A percentile compares a stretch with the other conserved stretches of the same genome.
Evolutionary conservation across 2,797 vertebrate genomes (phyloP).

Genomic region (Smutsia temminckii): DNA sequence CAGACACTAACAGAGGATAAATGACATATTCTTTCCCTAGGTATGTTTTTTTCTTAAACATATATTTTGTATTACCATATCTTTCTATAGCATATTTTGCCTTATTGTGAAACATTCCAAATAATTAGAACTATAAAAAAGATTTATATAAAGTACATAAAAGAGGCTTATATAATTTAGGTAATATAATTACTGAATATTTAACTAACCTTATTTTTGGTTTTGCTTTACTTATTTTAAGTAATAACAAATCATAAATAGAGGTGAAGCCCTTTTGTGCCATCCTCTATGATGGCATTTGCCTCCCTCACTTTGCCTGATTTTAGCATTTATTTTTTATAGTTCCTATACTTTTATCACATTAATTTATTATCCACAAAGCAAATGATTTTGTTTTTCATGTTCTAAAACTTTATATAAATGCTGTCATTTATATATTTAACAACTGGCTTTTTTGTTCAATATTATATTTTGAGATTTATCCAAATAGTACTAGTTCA

Average conservation of each 20-base stretch:
- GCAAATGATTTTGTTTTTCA: not conserved
- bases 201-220: not conserved
- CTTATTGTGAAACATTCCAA: not conserved
- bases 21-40: not conserved
- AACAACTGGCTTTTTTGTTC: not conserved
- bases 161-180: not conserved
- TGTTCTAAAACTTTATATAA: not conserved
- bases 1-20: not conserved
- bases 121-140: not conserved
- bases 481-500: not conserved
- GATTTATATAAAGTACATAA: not conserved
- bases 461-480: not conserved
- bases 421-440: not conserved
- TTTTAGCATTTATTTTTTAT: not conserved
- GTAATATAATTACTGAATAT: not conserved
- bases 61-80: not conserved
- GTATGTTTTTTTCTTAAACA: not conserved
- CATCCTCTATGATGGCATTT: not conserved
- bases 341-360: not conserved
- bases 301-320: not conserved
- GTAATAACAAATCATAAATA: not conserved
- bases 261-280: not conserved
- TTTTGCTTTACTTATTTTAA: not conserved
- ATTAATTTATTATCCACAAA: not conserved
- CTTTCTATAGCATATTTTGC: not conserved